Base-by-base conservation (phyloP, 2,888 invertebrate species). In the Lepidocyrtoides sp. region DNA sequence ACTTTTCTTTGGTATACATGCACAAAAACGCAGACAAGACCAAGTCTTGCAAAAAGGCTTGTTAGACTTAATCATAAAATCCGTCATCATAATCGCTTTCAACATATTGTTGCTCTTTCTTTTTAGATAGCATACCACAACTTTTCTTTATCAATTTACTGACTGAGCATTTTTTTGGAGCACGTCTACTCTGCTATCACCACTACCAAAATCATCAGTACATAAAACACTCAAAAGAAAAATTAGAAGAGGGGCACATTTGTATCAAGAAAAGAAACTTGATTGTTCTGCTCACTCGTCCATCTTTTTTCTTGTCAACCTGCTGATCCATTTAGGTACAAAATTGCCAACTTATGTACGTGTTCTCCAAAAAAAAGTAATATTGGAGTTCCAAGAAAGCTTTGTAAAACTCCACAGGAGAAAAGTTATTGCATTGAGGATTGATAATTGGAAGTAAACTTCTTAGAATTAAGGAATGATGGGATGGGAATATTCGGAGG, bases 211-310 rank as follows among this genome's bases (percentile, higher is more conserved):
- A n/a, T n/a, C n/a, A n/a, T n/a, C n/a, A n/a, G n/a, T n/a, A n/a
- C n/a, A n/a, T n/a, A 51, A 54, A 57, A 29, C 57, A 32, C 82
- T 81, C 60, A 48, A 63, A 44, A 26, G 51, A 69, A 23, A 32
- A 23, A 69, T 32, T 69, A 72, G 17, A 36, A 20, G 20, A n/a
- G n/a, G n/a, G n/a, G 51, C 17, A 51, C 2, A 3, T 7, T 51
- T 51, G 17, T n/a, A 51, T 5, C 51, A 51, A 51, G 51, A n/a
- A 51, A 51, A 51, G 17, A n/a, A n/a, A n/a, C n/a, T 51, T 51
- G 51, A 51, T 51, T 51, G 51, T 51, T 51, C 51, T 17, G 17
- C n/a, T 51, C 17, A 17, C 17, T 51, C 51, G n/a, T 51, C 17
- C 51, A 51, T 12, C 5, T 51, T 51, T 17, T 3, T n/a, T 2